These are phyloP conservation scores for Idris sp. DNA, from an alignment of 1,140 invertebrate genomes.

Conservation along the genomic window DNA sequence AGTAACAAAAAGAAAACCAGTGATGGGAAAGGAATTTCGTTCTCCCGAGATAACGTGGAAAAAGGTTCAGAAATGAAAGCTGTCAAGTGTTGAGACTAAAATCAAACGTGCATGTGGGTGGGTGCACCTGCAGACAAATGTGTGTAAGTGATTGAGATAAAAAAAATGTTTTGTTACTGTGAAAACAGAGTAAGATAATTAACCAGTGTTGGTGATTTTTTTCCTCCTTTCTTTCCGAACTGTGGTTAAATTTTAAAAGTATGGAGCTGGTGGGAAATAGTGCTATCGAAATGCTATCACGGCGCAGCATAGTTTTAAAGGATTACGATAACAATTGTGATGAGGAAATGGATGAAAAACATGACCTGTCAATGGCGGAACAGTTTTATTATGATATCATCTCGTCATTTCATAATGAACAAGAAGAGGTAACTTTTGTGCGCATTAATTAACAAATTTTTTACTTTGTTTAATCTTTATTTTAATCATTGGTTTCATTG, in stretches of 20 bases:
- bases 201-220: no score
- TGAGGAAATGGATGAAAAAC: conserved; percentile 65
- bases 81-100: conserved; percentile 21
- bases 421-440: conserved; percentile 72
- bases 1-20: no score
- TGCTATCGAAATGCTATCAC: conserved; percentile 74
- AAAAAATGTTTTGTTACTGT: no score
- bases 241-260: no score
- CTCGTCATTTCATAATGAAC: conserved; percentile 73
- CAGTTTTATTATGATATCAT: conserved; percentile 77
- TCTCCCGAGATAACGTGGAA: conserved; percentile 24
- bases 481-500: no score
- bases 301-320: conserved; percentile 71
- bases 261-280: conserved; percentile 75
- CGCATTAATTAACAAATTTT: no score
- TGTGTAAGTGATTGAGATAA: no score
- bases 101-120: conserved; percentile 16
- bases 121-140: no score
- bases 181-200: conserved; percentile 7
- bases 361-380: conserved; percentile 70
- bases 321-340: conserved; percentile 68
- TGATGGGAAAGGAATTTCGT: conserved; percentile 22
- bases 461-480: no score
- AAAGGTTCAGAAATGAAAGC: conserved; percentile 36
- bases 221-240: no score